phyloP scores from a whole-genome alignment of 1,140 invertebrate species.

The Mamestra configurata region DNA sequence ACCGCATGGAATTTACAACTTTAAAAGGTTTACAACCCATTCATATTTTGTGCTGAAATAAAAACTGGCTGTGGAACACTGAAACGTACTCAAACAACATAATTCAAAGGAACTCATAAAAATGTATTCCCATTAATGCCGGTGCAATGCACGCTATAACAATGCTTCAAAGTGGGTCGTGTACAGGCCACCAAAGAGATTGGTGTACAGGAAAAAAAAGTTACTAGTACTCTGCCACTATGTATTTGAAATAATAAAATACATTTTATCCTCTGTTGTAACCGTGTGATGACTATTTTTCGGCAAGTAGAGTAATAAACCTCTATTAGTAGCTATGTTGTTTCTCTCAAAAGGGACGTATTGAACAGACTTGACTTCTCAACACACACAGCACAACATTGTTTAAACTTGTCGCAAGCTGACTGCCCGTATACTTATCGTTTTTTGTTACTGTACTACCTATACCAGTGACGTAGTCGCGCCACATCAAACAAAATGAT shows the following conservation, averaged over 20 bases:
- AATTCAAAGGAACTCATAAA: slow-evolving; percentile 32
- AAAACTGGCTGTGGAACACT: slow-evolving; percentile 9
- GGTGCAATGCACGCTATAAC: slow-evolving; percentile 14
- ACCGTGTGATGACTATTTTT: too few relatives aligned
- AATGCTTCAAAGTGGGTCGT: background rate
- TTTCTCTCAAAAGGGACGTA: too few relatives aligned
- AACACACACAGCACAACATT: too few relatives aligned
- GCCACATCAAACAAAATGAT: background rate
- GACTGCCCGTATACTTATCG: background rate
- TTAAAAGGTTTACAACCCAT: slow-evolving; percentile 14
- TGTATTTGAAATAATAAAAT: too few relatives aligned
- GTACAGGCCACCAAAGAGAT: background rate
- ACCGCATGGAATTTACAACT: background rate
- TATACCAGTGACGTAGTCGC: background rate
- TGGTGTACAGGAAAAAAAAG: too few relatives aligned
- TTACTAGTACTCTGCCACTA: too few relatives aligned
- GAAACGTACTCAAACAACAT: slow-evolving; percentile 33
- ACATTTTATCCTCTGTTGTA: too few relatives aligned
- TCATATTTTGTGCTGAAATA: slow-evolving; percentile 20
- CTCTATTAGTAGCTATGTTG: too few relatives aligned
- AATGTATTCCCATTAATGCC: slow-evolving; percentile 8
- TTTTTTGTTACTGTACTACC: background rate
- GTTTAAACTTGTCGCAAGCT: too few relatives aligned
- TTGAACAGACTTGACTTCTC: too few relatives aligned
- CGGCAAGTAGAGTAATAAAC: too few relatives aligned